Evolutionary conservation across 2,113 vertebrate genomes (phyloP).

Genomic region (Carassius carassius): DNA sequence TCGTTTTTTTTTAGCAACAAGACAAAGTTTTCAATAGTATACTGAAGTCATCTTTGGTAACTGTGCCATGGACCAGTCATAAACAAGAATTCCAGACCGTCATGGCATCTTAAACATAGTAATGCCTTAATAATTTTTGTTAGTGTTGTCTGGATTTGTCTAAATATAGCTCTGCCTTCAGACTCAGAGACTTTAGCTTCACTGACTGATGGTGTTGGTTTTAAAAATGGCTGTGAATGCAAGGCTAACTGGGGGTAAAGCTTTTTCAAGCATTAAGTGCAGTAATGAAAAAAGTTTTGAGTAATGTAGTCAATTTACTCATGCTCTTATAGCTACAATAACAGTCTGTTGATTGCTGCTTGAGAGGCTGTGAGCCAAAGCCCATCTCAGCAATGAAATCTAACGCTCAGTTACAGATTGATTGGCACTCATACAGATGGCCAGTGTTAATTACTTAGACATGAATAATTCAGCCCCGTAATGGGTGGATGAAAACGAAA

Average conservation of each 20-base stretch:
- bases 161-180: neutral
- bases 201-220: neutral
- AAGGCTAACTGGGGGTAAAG: slow-evolving; percentile 19
- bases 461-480: slow-evolving; percentile 75
- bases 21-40: no score
- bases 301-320: slow-evolving; percentile 36
- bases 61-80: neutral
- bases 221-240: neutral
- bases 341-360: slow-evolving; percentile 49
- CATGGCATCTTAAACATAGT: neutral
- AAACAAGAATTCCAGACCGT: neutral
- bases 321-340: slow-evolving; percentile 42
- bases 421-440: slow-evolving; percentile 46
- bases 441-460: slow-evolving; percentile 70
- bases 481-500: slow-evolving; percentile 71
- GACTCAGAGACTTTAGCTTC: neutral
- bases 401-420: slow-evolving; percentile 45
- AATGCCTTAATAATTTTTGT: neutral
- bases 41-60: no score
- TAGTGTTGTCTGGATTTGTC: neutral
- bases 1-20: no score
- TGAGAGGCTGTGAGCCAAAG: slow-evolving; percentile 47
- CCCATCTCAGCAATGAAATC: slow-evolving; percentile 45
- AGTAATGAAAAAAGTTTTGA: slow-evolving; percentile 44
- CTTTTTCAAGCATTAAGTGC: slow-evolving; percentile 27